phyloP scores from a whole-genome alignment of 2,888 invertebrate species.

The Lasioglossum zephyrum region DNA sequence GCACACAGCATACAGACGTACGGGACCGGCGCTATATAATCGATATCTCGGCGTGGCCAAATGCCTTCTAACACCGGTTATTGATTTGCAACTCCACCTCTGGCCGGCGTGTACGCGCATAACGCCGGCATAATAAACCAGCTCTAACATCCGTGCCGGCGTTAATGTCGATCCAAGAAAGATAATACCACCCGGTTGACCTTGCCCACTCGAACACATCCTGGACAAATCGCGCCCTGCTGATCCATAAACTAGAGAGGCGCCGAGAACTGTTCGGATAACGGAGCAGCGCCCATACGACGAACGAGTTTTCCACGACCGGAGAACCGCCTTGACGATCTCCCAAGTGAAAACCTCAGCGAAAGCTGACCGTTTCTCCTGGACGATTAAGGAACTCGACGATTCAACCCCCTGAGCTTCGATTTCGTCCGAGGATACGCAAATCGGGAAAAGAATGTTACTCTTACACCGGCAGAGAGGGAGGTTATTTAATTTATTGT shows the following conservation, averaged over 20 bases:
- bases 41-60: slow-evolving; percentile 72
- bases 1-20: slow-evolving; percentile 42
- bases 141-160: slow-evolving; percentile 15
- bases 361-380: background rate
- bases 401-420: background rate
- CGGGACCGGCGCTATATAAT: slow-evolving; percentile 58
- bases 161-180: slow-evolving; percentile 46
- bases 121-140: slow-evolving; percentile 62
- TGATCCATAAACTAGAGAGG: background rate
- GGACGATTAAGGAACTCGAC: background rate
- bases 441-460: too few relatives aligned
- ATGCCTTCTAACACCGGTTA: slow-evolving; percentile 74
- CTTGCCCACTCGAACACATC: background rate
- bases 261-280: background rate
- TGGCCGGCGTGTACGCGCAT: slow-evolving; percentile 61
- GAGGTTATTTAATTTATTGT: too few relatives aligned
- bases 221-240: background rate
- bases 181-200: slow-evolving; percentile 17
- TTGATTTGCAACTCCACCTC: slow-evolving; percentile 69
- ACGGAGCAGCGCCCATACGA: background rate
- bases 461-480: too few relatives aligned
- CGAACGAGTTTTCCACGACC: background rate
- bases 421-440: background rate
- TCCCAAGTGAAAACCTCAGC: background rate
- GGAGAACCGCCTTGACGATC: background rate